These are phyloP conservation scores for Pyrgilauda ruficollis DNA, from an alignment of 2,113 vertebrate species.

Conservation along the genomic window DNA sequence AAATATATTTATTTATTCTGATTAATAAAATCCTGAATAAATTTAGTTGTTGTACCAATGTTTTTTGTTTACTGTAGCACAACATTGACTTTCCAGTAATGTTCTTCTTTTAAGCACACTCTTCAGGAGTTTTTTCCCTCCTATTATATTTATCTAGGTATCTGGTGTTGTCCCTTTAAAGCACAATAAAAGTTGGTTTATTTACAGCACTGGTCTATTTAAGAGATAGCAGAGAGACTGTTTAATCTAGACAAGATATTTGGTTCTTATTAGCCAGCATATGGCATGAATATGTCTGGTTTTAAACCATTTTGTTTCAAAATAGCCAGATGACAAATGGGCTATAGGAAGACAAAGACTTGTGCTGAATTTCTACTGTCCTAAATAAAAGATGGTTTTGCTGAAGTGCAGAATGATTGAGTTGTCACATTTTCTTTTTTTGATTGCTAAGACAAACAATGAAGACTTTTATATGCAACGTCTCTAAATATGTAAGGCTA, in stretches of 20 bases:
- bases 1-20: not conserved
- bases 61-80: not conserved
- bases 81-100: not conserved
- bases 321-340: not conserved
- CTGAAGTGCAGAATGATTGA: not conserved
- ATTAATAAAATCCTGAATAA: not conserved
- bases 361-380: not conserved
- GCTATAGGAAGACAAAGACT: not conserved
- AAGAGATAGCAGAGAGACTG: not conserved
- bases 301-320: not conserved
- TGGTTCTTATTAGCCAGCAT: not conserved
- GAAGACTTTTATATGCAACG: not conserved
- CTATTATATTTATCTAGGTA: not conserved
- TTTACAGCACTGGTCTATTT: not conserved
- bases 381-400: not conserved
- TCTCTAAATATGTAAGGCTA: not conserved
- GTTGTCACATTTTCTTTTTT: not conserved
- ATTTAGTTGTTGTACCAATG: not conserved
- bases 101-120: not conserved
- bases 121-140: not conserved
- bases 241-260: not conserved
- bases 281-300: not conserved
- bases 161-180: not conserved
- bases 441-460: not conserved
- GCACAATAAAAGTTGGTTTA: not conserved